A percentile compares a stretch with the other conserved stretches of the same genome.
Evolutionary conservation across 2,888 invertebrate genomes (phyloP).

Genomic region (Ceraclea dissimilis): DNA sequence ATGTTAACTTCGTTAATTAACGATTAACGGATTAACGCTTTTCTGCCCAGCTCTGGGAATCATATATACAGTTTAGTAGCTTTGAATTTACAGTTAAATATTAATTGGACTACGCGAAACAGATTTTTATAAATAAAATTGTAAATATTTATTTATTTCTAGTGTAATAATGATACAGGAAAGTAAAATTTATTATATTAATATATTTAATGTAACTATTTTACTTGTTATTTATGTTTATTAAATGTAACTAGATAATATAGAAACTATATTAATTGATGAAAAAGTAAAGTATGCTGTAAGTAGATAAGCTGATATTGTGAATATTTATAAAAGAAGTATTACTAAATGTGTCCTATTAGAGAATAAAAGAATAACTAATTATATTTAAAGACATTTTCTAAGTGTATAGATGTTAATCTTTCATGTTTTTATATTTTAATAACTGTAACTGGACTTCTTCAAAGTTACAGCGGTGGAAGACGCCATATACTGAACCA

Average conservation of each 20-base stretch:
- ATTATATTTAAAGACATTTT: too few species aligned
- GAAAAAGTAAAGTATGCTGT: neutral
- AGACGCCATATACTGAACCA: too few species aligned
- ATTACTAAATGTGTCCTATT: constrained; percentile 1
- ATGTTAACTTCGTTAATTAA: too few species aligned
- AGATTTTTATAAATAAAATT: neutral
- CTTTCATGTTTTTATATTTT: too few species aligned
- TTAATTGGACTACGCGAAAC: too few species aligned
- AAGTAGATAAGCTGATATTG: neutral
- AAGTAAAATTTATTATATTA: neutral
- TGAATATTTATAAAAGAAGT: neutral
- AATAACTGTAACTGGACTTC: too few species aligned
- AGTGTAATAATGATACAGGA: neutral
- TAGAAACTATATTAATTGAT: neutral
- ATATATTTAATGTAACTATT: neutral
- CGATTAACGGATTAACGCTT: too few species aligned
- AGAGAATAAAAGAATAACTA: neutral
- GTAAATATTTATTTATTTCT: neutral
- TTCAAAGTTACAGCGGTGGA: too few species aligned
- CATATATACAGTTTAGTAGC: too few species aligned
- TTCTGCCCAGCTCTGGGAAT: too few species aligned
- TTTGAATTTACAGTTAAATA: too few species aligned
- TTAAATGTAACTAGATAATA: neutral
- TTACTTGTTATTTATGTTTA: neutral
- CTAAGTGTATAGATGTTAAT: too few species aligned